Conservation (phyloP, 2,113 vertebrate genomes). For the Chelonoidis abingdonii region DNA sequence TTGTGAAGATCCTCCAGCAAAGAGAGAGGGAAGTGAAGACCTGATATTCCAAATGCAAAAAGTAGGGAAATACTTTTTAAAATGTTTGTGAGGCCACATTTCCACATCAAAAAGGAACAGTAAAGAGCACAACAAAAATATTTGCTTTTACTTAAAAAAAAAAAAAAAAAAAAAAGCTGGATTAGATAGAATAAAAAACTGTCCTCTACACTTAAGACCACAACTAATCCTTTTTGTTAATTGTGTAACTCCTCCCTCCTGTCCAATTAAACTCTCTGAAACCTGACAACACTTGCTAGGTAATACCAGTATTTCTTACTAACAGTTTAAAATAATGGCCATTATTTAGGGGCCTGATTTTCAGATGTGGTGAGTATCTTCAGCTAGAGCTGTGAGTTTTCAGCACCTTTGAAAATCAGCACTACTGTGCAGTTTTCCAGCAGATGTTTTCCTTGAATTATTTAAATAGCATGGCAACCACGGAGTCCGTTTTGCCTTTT, state of each 20-base stretch:
- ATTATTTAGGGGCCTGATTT: not conserved
- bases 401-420: not conserved
- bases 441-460: constrained; percentile 17
- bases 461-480: not conserved
- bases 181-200: not conserved
- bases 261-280: not conserved
- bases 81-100: not conserved
- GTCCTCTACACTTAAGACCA: not conserved
- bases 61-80: not conserved
- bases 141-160: too few relatives aligned
- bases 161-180: too few relatives aligned
- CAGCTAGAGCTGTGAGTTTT: not conserved
- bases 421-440: not conserved
- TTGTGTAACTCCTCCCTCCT: not conserved
- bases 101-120: not conserved
- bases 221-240: not conserved
- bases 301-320: not conserved
- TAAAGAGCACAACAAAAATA: not conserved
- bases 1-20: not conserved
- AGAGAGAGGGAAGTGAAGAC: not conserved
- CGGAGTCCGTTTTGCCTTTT: too few relatives aligned
- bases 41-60: not conserved
- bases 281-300: not conserved
- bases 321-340: not conserved
- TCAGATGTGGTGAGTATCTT: not conserved